phyloP scores from a whole-genome alignment of 2,888 invertebrate species.

The Gonocerus acuteangulatus region DNA sequence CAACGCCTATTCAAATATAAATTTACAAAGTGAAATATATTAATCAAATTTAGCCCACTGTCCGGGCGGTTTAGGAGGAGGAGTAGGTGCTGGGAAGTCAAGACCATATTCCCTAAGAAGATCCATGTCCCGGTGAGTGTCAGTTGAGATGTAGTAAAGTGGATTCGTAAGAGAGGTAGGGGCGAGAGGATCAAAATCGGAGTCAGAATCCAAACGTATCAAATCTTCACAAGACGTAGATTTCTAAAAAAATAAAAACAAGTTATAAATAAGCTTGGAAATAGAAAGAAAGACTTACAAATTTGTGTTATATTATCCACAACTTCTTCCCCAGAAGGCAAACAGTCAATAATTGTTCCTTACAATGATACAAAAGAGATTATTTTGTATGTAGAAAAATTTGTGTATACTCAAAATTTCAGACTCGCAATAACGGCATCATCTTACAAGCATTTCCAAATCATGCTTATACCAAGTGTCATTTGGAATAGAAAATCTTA shows the following conservation, averaged over 20 bases:
- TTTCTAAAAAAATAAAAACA: conserved; percentile 23
- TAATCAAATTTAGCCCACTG: conserved; percentile 55
- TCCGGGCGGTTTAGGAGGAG: conserved; percentile 43
- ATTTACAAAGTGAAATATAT: background rate
- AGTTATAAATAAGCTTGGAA: background rate
- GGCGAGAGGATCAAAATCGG: conserved; percentile 59
- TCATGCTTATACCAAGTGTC: too few relatives aligned
- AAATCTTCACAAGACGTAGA: conserved; percentile 44
- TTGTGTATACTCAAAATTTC: too few relatives aligned
- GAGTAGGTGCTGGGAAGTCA: conserved; percentile 49
- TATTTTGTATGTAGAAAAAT: background rate
- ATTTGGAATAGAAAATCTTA: too few relatives aligned
- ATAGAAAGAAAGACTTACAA: background rate
- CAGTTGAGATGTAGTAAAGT: conserved; percentile 41
- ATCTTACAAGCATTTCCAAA: too few relatives aligned
- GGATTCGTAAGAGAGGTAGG: conserved; percentile 47
- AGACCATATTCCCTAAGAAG: conserved; percentile 66
- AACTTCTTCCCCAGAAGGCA: too few relatives aligned
- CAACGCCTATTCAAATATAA: background rate
- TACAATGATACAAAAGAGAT: background rate
- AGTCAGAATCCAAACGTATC: conserved; percentile 58
- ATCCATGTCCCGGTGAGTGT: conserved; percentile 51
- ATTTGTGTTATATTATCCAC: background rate
- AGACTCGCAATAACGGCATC: too few relatives aligned
- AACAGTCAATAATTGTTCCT: background rate